Conservation (phyloP, 1,140 invertebrate genomes). For the Pogonus chalceus region DNA sequence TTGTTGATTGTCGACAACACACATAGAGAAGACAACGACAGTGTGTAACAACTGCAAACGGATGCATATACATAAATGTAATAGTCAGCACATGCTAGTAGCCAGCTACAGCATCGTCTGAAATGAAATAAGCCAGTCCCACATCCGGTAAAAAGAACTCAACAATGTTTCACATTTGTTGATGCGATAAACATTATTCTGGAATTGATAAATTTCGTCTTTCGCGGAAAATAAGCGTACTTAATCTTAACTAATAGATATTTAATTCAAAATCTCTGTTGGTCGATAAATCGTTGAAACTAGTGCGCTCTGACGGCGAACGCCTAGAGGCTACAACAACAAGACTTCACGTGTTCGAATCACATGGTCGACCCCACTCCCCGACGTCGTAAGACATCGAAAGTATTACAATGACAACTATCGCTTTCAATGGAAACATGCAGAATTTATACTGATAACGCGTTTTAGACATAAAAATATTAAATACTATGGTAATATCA, state of each 20-base stretch:
- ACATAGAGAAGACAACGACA: no score
- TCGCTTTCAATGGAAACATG: no score
- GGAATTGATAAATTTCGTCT: not conserved
- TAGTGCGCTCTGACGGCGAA: not conserved
- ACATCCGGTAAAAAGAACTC: not conserved
- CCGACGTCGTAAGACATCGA: not conserved
- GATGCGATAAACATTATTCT: not conserved
- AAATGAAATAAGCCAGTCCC: not conserved
- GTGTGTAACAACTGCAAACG: not conserved
- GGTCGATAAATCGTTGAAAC: not conserved
- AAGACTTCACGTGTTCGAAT: not conserved
- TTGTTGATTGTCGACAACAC: no score
- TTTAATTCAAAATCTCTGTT: not conserved
- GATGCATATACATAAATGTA: not conserved
- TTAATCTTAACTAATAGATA: no score
- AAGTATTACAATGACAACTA: conserved; percentile 2
- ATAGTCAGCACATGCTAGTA: not conserved
- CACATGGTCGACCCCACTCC: conserved; percentile 1
- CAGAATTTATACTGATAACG: no score
- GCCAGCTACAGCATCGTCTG: not conserved
- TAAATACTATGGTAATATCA: not conserved
- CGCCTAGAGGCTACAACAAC: not conserved
- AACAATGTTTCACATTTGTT: no score
- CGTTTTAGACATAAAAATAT: not conserved
- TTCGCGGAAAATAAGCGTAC: not conserved